These are phyloP conservation scores for Sminthurides aquaticus DNA, from an alignment of 2,888 invertebrate genomes.

Conservation along the genomic window DNA sequence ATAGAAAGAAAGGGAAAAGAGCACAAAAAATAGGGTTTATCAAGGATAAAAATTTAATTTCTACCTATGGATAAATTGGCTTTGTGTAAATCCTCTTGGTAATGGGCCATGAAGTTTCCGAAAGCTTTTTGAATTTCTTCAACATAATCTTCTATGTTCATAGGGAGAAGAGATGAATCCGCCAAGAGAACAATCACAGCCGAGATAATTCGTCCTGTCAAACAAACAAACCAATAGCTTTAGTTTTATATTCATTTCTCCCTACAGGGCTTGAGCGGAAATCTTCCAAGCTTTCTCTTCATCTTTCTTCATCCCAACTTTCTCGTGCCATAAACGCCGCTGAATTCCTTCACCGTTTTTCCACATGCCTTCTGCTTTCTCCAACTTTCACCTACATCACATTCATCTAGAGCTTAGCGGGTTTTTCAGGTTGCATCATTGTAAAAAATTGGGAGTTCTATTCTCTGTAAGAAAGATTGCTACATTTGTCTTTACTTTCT, in stretches of 20 bases:
- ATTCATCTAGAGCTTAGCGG: neutral
- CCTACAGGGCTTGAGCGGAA: neutral
- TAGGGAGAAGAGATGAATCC: conserved; percentile 41
- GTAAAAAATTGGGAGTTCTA: neutral
- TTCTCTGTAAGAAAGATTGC: neutral
- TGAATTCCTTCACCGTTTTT: conserved; percentile 2
- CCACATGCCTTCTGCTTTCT: neutral
- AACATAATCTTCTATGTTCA: conserved; percentile 43
- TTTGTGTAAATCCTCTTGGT: conserved; percentile 41
- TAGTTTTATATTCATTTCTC: neutral
- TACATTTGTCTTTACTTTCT: neutral
- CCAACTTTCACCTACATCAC: neutral
- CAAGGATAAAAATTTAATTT: conserved; percentile 16
- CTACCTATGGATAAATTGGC: conserved; percentile 43
- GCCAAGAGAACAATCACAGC: conserved; percentile 39
- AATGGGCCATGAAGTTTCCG: conserved; percentile 40
- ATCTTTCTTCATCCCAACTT: neutral
- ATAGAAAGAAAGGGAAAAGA: too few relatives aligned
- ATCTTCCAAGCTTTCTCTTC: too few relatives aligned
- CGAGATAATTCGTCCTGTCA: conserved; percentile 38
- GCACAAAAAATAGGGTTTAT: too few relatives aligned
- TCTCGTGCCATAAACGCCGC: neutral
- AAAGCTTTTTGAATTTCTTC: conserved; percentile 42
- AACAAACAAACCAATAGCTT: neutral
- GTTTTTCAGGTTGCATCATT: neutral